Percentiles rank a stretch among this genome's conserved stretches.
Evolutionary conservation across 2,113 vertebrate genomes (phyloP).

Genomic region (Megaptera novaeangliae): DNA sequence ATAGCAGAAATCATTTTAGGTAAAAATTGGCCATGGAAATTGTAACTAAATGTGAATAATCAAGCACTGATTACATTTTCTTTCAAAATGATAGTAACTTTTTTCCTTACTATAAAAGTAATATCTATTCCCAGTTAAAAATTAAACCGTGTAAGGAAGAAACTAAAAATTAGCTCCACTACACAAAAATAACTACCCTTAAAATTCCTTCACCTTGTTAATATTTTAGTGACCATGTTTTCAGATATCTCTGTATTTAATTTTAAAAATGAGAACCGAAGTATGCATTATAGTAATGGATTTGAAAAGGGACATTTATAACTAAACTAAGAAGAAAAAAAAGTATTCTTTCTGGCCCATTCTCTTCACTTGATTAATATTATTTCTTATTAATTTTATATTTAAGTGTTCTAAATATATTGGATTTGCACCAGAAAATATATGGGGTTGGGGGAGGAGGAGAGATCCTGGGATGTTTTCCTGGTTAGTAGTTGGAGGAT

Average conservation of each 20-base stretch:
- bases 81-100: not conserved
- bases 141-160: not conserved
- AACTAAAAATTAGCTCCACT: not conserved
- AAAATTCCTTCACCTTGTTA: conserved; percentile 14
- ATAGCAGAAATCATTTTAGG: conserved; percentile 9
- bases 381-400: conserved; percentile 9
- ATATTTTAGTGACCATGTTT: not conserved
- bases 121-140: not conserved
- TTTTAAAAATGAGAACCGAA: not conserved
- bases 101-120: not conserved
- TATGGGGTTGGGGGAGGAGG: not conserved
- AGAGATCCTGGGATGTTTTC: not conserved
- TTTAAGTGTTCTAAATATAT: not conserved
- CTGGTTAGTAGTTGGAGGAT: not conserved
- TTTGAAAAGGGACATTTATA: not conserved
- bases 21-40: not conserved
- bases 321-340: not conserved
- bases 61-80: not conserved
- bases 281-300: not conserved
- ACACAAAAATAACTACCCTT: not conserved
- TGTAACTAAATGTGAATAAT: not conserved
- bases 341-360: not conserved
- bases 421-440: conserved; percentile 10
- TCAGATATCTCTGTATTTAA: not conserved
- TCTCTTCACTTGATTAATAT: not conserved